Evolutionary conservation across 2,797 vertebrate genomes (phyloP).

Genomic region (Apogon talboti): DNA sequence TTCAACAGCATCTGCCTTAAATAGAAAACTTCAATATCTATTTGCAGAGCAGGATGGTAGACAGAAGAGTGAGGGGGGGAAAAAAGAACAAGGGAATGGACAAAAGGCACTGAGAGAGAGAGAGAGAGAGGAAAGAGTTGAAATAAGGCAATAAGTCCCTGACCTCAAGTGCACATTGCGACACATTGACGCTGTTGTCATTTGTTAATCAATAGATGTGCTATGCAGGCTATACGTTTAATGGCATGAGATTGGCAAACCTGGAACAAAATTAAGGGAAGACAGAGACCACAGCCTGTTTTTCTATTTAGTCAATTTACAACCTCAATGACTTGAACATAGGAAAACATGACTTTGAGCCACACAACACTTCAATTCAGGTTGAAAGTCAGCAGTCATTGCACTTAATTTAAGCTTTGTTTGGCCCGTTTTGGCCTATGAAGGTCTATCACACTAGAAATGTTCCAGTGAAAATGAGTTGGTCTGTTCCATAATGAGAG

Average conservation of each 20-base stretch:
- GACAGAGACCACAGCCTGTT: constrained; percentile 59
- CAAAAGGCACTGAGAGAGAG: constrained; percentile 25
- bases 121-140: constrained; percentile 62
- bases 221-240: constrained; percentile 77
- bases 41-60: constrained; percentile 59
- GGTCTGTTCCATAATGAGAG: too few relatives aligned
- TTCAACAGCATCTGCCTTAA: constrained; percentile 80
- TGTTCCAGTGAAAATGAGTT: too few relatives aligned
- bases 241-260: constrained; percentile 75
- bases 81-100: constrained; percentile 42
- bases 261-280: constrained; percentile 74
- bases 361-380: constrained; percentile 6
- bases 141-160: constrained; percentile 77
- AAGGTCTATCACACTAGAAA: not conserved
- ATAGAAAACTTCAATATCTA: constrained; percentile 86
- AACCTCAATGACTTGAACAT: constrained; percentile 57
- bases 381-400: constrained; percentile 21
- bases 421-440: not conserved
- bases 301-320: constrained; percentile 65
- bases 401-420: not conserved
- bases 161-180: constrained; percentile 80
- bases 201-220: constrained; percentile 80
- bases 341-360: constrained; percentile 65
- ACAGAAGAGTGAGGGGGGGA: constrained; percentile 43
- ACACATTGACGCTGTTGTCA: constrained; percentile 80